These are phyloP conservation scores for Chrysomallon squamiferum DNA, from an alignment of 1,140 invertebrate genomes.

Conservation along the genomic window DNA sequence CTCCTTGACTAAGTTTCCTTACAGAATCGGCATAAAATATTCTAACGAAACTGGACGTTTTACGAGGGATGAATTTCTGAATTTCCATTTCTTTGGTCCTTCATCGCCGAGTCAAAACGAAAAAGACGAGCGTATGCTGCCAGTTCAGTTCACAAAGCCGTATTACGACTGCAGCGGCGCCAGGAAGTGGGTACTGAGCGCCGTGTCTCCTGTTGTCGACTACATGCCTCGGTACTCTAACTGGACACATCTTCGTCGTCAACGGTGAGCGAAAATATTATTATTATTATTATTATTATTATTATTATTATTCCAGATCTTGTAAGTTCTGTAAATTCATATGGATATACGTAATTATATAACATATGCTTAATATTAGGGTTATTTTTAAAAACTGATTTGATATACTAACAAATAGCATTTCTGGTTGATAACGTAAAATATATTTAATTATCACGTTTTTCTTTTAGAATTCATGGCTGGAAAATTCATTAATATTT, in stretches of 20 bases:
- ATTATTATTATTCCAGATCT: constrained; percentile 6
- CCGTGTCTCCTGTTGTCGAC: constrained; percentile 91
- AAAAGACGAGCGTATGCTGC: constrained; percentile 74
- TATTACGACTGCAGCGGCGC: constrained; percentile 96
- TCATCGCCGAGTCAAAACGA: constrained; percentile 43
- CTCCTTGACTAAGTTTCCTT: constrained; percentile 42
- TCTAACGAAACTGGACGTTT: constrained; percentile 85
- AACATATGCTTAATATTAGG: too few species aligned
- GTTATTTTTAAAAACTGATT: too few species aligned
- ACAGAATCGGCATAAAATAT: constrained; percentile 73
- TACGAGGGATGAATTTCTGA: constrained; percentile 33
- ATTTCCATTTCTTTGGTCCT: constrained; percentile 56
- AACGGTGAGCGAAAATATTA: constrained; percentile 70
- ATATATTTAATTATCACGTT: too few species aligned
- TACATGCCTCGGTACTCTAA: constrained; percentile 89
- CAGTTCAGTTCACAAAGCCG: constrained; percentile 90
- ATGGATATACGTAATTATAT: neutral
- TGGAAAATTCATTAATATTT: too few species aligned
- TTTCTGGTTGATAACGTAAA: too few species aligned
- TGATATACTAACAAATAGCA: too few species aligned
- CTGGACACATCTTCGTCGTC: constrained; percentile 94
- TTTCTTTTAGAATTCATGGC: too few species aligned
- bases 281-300: constrained; percentile 1
- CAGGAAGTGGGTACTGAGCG: constrained; percentile 94
- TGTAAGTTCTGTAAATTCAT: neutral